Evolutionary conservation across 92 coral and sea anemone species (phyloP).

Genomic region (Muricea muricata): DNA sequence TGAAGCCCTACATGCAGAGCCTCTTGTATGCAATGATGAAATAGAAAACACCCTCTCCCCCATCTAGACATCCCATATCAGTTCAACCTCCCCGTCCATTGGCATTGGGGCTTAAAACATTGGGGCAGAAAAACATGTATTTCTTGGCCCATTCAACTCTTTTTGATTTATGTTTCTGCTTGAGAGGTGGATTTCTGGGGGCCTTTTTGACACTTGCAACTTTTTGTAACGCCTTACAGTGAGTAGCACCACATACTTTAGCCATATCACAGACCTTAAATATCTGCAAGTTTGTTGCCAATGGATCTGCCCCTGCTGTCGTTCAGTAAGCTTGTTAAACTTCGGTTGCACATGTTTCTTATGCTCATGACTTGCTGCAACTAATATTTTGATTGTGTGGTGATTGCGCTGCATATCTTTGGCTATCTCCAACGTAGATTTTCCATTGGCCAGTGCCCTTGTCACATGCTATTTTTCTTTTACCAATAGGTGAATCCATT

Average conservation of each 20-base stretch:
- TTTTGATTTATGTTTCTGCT: neutral
- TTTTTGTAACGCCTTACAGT: neutral
- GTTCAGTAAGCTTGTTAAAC: neutral
- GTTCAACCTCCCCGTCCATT: neutral
- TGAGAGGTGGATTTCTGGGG: neutral
- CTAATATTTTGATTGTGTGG: neutral
- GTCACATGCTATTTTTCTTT: neutral
- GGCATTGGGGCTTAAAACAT: too few relatives aligned
- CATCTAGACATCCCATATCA: too few relatives aligned
- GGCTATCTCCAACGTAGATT: neutral
- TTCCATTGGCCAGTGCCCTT: neutral
- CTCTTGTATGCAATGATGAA: too few relatives aligned
- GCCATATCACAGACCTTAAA: conserved; percentile 12
- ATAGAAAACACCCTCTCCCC: too few relatives aligned
- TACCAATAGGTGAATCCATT: neutral
- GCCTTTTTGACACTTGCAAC: conserved; percentile 4
- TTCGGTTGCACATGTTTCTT: neutral
- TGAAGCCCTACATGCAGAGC: too few relatives aligned
- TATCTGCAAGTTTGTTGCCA: neutral
- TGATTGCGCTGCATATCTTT: conserved; percentile 6
- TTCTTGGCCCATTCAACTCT: neutral
- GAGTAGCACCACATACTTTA: neutral
- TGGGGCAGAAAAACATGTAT: too few relatives aligned
- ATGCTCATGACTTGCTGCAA: neutral
- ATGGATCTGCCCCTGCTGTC: neutral